These are phyloP conservation scores for Falco punctatus DNA, from an alignment of 2,113 vertebrate species.

Conservation along the genomic window DNA sequence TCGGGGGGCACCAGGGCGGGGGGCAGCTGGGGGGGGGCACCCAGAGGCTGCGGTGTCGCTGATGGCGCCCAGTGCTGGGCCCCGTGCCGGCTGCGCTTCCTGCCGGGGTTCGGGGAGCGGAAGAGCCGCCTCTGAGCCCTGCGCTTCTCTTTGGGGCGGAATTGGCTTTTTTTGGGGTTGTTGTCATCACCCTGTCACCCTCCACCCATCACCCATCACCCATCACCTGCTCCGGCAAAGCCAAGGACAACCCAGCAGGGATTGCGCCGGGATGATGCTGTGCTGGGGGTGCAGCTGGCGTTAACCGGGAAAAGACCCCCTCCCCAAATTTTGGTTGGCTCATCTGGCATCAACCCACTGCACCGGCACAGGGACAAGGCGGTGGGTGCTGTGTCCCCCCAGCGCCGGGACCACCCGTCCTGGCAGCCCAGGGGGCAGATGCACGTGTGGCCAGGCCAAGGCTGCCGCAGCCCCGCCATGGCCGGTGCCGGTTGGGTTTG, in stretches of 20 bases:
- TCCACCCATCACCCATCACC: neutral
- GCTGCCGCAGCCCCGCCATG: rapidly evolving
- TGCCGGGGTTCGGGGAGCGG: neutral
- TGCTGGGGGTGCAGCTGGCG: neutral
- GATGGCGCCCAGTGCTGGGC: neutral
- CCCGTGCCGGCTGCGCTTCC: neutral
- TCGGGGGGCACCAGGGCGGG: rapidly evolving
- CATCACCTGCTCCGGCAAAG: rapidly evolving
- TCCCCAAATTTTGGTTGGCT: neutral
- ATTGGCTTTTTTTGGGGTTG: neutral
- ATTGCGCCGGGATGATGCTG: rapidly evolving
- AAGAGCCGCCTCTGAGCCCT: neutral
- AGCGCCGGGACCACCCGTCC: rapidly evolving
- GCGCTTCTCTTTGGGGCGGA: neutral
- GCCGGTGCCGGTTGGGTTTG: rapidly evolving
- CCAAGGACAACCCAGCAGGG: rapidly evolving
- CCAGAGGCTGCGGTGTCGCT: rapidly evolving
- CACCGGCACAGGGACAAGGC: rapidly evolving
- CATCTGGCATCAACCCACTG: no score
- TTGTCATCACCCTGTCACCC: neutral
- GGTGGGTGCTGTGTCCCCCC: neutral
- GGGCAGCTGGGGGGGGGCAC: neutral
- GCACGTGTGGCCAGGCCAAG: rapidly evolving
- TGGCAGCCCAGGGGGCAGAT: rapidly evolving
- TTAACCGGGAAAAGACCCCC: neutral